Evolutionary conservation across 1,140 invertebrate genomes (phyloP).

Genomic region (Pararge aegeria): DNA sequence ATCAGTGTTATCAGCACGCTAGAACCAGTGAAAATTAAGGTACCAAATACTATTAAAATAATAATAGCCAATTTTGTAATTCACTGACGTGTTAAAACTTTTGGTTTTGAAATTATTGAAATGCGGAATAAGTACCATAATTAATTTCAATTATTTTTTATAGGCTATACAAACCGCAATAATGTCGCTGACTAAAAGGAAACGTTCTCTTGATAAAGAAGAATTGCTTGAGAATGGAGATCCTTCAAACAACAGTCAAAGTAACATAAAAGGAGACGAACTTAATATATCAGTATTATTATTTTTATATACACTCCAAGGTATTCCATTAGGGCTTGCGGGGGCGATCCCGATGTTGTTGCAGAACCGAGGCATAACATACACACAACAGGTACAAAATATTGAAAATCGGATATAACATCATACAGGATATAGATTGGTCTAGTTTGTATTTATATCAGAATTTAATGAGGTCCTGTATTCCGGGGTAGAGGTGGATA

Average conservation of each 20-base stretch:
- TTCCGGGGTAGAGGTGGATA: too few species aligned
- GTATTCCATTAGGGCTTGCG: constrained; percentile 96
- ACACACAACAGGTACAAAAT: constrained; percentile 84
- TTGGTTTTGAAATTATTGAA: too few species aligned
- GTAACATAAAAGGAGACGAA: constrained; percentile 86
- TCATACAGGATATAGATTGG: too few species aligned
- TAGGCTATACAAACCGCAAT: constrained; percentile 53
- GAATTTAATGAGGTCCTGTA: too few species aligned
- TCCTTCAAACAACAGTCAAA: constrained; percentile 48
- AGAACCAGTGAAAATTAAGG: not conserved
- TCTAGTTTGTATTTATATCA: too few species aligned
- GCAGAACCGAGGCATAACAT: constrained; percentile 93
- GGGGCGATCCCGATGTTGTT: constrained; percentile 97
- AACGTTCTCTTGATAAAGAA: constrained; percentile 58
- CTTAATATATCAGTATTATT: constrained; percentile 91
- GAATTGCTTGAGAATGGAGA: constrained; percentile 71
- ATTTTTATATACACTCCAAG: constrained; percentile 97
- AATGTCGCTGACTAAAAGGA: constrained; percentile 66
- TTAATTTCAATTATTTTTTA: constrained; percentile 33
- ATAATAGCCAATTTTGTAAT: not conserved
- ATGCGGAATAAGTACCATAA: constrained; percentile 4
- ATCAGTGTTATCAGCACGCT: not conserved
- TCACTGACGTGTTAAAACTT: not conserved
- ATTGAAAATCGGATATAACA: not conserved
- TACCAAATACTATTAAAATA: not conserved